These are phyloP conservation scores for Corythornis vintsioides DNA, from an alignment of 2,113 vertebrate species.

Conservation along the genomic window DNA sequence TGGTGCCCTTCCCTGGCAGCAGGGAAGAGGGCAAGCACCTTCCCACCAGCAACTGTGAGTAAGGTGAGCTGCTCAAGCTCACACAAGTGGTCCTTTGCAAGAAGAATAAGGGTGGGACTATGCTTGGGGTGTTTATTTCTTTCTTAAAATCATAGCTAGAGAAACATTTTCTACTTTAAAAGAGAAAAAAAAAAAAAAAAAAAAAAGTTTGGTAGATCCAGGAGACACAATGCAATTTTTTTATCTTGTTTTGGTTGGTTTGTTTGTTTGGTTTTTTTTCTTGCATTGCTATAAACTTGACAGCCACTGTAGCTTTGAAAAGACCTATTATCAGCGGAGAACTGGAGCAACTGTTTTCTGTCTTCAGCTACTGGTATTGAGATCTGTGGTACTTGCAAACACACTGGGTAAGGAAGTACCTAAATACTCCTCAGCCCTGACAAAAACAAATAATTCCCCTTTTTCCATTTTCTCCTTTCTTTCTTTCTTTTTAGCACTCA, in stretches of 20 bases:
- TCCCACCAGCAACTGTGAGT: background rate
- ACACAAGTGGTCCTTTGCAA: background rate
- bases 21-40: background rate
- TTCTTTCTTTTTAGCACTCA: background rate
- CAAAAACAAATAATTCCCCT: background rate
- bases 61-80: background rate
- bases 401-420: fast-evolving
- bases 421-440: background rate
- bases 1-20: background rate
- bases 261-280: background rate
- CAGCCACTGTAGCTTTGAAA: background rate
- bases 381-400: fast-evolving
- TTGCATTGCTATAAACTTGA: background rate
- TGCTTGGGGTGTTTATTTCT: background rate
- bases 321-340: background rate
- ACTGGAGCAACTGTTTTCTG: background rate
- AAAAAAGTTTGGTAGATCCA: background rate
- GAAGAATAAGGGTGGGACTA: too few species aligned
- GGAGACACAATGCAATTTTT: background rate
- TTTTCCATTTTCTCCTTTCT: background rate
- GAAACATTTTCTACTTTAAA: background rate
- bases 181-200: background rate
- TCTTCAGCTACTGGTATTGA: background rate
- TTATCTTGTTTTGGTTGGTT: too few species aligned
- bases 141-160: background rate